These are phyloP conservation scores for Sminthurinus aureus DNA, from an alignment of 2,888 invertebrate genomes.

Conservation along the genomic window DNA sequence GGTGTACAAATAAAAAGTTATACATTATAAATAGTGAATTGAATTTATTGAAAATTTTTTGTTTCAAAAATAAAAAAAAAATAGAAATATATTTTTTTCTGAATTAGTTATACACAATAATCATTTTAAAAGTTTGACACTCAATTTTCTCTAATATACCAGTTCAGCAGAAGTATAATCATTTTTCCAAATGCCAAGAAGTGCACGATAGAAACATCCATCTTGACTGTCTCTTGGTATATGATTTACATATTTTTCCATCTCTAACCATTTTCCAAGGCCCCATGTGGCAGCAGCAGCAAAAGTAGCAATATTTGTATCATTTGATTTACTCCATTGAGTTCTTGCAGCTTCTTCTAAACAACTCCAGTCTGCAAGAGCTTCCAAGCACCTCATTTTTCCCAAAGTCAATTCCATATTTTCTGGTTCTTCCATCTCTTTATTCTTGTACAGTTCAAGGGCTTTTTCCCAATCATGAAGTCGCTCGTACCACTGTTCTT, in stretches of 20 bases:
- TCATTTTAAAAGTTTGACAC: too few relatives aligned
- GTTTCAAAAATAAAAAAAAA: neutral
- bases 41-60: neutral
- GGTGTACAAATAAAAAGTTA: neutral
- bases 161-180: conserved; percentile 68
- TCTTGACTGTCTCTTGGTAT: conserved; percentile 94
- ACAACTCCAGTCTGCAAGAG: conserved; percentile 91
- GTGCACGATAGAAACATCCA: conserved; percentile 94
- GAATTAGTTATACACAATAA: neutral
- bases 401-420: conserved; percentile 87
- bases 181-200: conserved; percentile 85
- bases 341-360: conserved; percentile 81
- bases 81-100: neutral
- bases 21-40: neutral
- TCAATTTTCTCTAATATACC: conserved; percentile 36
- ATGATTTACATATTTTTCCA: conserved; percentile 88
- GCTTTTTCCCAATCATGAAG: conserved; percentile 99
- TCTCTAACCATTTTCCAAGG: conserved; percentile 89
- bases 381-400: conserved; percentile 95
- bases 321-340: conserved; percentile 76
- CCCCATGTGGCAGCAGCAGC: conserved; percentile 91
- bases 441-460: conserved; percentile 82
- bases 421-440: conserved; percentile 69
- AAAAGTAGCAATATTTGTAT: conserved; percentile 60
- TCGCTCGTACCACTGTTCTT: conserved; percentile 98